Percentiles rank a stretch among this genome's conserved stretches.
Evolutionary conservation across 2,797 vertebrate species (phyloP).

Genomic region (Manis pentadactyla): DNA sequence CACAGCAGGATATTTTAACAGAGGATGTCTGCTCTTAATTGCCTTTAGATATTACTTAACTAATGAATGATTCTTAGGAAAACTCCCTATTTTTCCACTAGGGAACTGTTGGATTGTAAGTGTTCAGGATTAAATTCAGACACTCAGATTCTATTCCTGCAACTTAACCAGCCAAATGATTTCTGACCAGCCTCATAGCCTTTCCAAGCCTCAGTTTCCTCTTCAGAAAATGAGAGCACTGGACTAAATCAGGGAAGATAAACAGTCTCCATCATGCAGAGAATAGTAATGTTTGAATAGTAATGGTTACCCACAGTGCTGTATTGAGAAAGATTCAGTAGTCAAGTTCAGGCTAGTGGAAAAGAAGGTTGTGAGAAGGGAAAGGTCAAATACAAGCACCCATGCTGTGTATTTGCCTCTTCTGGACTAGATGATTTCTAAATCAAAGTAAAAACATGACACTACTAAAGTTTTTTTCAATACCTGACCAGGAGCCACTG

Average conservation of each 20-base stretch:
- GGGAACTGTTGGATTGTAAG: neutral
- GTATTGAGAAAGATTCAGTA: neutral
- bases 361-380: neutral
- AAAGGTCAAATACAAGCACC: neutral
- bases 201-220: neutral
- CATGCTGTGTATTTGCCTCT: neutral
- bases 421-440: neutral
- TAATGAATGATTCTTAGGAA: constrained; percentile 10
- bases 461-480: neutral
- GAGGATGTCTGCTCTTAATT: neutral
- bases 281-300: neutral
- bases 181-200: neutral
- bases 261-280: neutral
- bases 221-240: neutral
- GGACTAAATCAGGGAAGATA: neutral
- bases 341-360: neutral
- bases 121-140: constrained; percentile 8
- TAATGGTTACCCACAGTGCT: neutral
- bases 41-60: neutral
- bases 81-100: neutral
- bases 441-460: neutral
- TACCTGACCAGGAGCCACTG: neutral
- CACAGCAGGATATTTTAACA: neutral
- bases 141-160: neutral
- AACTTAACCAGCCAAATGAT: neutral